Percentiles rank a stretch among this genome's conserved stretches.
Evolutionary conservation across 2,113 vertebrate species (phyloP).

Genomic region (Equus quagga): DNA sequence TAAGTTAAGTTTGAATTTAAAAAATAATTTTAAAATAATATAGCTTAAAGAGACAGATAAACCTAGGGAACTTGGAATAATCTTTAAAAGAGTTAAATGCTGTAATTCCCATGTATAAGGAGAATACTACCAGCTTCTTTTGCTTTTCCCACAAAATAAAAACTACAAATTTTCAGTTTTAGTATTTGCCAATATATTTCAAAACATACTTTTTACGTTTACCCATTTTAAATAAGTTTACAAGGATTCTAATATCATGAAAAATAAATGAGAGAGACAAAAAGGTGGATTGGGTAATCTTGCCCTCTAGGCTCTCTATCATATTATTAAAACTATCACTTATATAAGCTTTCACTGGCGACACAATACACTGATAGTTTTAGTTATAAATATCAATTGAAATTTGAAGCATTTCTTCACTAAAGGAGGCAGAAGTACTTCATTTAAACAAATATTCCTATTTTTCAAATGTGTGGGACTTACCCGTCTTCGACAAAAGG

Average conservation of each 20-base stretch:
- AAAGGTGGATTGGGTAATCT: neutral
- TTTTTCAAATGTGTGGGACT: constrained; percentile 83
- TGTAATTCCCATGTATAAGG: neutral
- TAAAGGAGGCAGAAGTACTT: constrained; percentile 10
- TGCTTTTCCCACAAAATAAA: constrained; percentile 31
- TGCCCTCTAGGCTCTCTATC: neutral
- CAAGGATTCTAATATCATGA: constrained; percentile 29
- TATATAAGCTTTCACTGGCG: neutral
- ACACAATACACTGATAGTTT: neutral
- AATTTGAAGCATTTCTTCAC: constrained; percentile 30
- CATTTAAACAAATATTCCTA: constrained; percentile 52
- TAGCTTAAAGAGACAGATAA: constrained; percentile 55
- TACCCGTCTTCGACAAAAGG: constrained; percentile 98
- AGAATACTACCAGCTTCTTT: neutral
- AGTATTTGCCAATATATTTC: constrained; percentile 19
- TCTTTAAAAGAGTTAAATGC: neutral
- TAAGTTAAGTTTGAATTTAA: constrained; percentile 72
- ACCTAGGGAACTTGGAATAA: constrained; percentile 30
- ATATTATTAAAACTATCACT: neutral
- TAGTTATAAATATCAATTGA: constrained; percentile 27
- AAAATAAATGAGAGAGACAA: constrained; percentile 23
- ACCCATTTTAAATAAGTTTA: constrained; percentile 42
- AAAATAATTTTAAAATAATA: constrained; percentile 68
- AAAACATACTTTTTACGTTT: constrained; percentile 41
- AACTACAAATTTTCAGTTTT: neutral